Conservation (phyloP, 1,140 invertebrate genomes). For the Drosophila melanogaster region DNA sequence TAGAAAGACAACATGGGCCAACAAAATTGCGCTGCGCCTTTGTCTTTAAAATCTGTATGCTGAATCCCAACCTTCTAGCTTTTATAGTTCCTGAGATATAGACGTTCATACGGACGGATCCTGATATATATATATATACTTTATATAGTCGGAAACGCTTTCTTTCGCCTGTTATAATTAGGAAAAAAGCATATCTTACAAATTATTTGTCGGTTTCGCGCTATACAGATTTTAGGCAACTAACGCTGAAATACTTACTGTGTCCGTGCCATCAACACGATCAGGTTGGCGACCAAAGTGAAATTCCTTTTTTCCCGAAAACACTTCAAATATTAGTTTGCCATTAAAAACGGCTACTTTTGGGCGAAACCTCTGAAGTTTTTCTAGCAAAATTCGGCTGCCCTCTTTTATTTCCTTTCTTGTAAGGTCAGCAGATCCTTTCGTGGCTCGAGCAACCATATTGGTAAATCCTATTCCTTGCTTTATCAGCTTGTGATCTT, state of each 20-base stretch:
- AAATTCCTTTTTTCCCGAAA: conserved; percentile 98
- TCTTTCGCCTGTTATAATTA: too few species aligned
- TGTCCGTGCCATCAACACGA: conserved; percentile 95
- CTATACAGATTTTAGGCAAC: too few species aligned
- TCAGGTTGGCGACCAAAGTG: conserved; percentile 97
- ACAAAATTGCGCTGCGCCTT: too few species aligned
- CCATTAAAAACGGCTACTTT: conserved; percentile 99
- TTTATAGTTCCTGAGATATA: too few species aligned
- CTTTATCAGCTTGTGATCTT: conserved; percentile 96
- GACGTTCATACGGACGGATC: too few species aligned
- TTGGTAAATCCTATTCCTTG: conserved; percentile 99
- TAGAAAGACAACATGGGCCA: too few species aligned
- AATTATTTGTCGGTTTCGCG: too few species aligned
- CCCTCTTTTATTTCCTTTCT: conserved; percentile 99
- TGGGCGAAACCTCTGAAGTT: conserved; percentile 95
- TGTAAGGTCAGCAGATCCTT: conserved; percentile 97
- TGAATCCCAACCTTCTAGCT: too few species aligned
- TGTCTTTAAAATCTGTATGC: too few species aligned
- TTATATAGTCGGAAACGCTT: too few species aligned
- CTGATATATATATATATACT: too few species aligned
- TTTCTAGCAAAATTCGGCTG: conserved; percentile 94
- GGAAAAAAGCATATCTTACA: too few species aligned
- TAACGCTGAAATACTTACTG: conserved; percentile 87
- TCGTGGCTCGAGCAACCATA: conserved; percentile 97
- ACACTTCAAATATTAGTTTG: conserved; percentile 98